These are phyloP conservation scores for Microtus oregoni DNA, from an alignment of 2,113 vertebrate species.

Conservation along the genomic window DNA sequence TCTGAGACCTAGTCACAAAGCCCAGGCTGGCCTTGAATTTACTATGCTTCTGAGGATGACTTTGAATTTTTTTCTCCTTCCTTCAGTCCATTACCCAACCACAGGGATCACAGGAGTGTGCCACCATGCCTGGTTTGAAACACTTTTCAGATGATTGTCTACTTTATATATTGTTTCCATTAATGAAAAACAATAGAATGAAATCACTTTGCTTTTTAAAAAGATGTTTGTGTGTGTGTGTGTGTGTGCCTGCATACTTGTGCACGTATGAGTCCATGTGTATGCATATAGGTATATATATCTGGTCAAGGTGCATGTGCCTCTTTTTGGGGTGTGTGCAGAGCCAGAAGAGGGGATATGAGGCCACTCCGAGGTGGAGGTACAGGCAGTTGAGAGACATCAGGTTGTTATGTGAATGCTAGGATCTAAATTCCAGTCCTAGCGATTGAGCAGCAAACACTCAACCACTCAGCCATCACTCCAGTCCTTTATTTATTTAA, in stretches of 20 bases:
- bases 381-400: neutral
- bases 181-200: constrained; percentile 62
- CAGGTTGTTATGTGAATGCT: neutral
- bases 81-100: neutral
- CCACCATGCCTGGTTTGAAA: neutral
- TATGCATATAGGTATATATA: no score
- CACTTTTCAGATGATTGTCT: constrained; percentile 36
- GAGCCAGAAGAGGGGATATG: neutral
- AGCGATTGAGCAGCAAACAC: neutral
- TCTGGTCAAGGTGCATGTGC: neutral
- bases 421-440: neutral
- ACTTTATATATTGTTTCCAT: constrained; percentile 17
- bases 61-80: neutral
- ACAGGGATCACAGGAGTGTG: neutral
- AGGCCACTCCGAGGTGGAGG: neutral
- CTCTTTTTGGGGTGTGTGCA: no score
- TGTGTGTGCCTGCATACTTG: neutral
- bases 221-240: neutral
- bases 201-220: constrained; percentile 3
- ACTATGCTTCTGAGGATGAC: neutral
- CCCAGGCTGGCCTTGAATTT: neutral
- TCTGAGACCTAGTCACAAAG: neutral
- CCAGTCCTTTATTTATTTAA: neutral
- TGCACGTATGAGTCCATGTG: neutral
- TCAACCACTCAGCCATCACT: no score